Base-by-base conservation (phyloP, 2,797 vertebrate genomes). In the Scolopax rusticola region DNA sequence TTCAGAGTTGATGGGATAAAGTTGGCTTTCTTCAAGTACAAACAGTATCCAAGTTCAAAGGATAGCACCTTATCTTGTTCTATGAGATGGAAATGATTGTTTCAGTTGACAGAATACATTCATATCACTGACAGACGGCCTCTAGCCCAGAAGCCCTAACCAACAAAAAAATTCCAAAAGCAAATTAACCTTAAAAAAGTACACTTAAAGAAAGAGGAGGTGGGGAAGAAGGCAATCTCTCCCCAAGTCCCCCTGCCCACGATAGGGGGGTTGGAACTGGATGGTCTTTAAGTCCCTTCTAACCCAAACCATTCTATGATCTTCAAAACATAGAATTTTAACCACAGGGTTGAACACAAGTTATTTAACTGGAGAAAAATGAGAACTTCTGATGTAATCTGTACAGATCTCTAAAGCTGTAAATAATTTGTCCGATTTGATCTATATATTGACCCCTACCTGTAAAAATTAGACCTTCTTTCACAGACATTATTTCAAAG, bases 31-130 rank as follows among this genome's bases (percentile, higher is more conserved):
- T 91, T 93, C 68, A 85, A 85, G 82, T 68, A 89, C 75, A 93
- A 87, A 93, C 53, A 89, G 75, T 70, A 91, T 83, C 36, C 18
- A 83, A n/a, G 84, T 85, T 94, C 71, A 91, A 93, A 91, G 87
- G 38, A 92, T 53, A 89, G 60, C 63, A 87, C 70, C 70, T 41
- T 10, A 78, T 91, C 89, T 85, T 70, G 45, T 80, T 85, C 89
- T 83, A 2, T 21, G 71, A 89, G 87, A 94, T 54, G 68, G 48
- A 85, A 91, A 70, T 68, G 48, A 93, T 61, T 77, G 70, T 80
- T 94, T 89, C 84, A 87, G 60, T 61, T 33, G 61, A 85, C 53
- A 93, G 81, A 85, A 83, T 51, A 77, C 64, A 65, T 82, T 85
- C 36, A 60, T 54, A 69, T 20, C 50, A 80, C 40, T 57, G 56